Base-by-base conservation (phyloP, 53 echinoderm and acorn worm species). In the Stichopus horrens region DNA sequence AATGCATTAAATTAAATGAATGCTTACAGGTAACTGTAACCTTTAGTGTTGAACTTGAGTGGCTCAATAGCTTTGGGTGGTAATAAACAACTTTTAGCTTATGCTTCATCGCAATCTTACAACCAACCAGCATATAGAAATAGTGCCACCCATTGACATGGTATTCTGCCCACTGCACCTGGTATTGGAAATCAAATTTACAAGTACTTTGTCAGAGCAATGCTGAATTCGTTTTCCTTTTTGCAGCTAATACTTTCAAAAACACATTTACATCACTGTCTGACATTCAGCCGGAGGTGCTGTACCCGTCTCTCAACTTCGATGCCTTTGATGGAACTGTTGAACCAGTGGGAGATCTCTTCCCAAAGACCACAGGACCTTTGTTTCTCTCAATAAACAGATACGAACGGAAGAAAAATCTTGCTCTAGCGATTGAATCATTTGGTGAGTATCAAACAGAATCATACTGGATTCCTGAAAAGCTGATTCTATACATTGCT, bases 341-440 rank as follows among this genome's bases (percentile, higher is more conserved):
- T 0, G 93, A 98, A 57, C 93, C 92, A 23, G 88, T 90, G 6
- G 90, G 79, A 14, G 96, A 96, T 86, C 94, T 98, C 73, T 88
- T 95, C 37, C 99, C 99, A 7, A 55, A 53, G 37, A 90, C 89
- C 63, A 88, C 76, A 53, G 83, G 90, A 60, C 89, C 88, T 9
- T 90, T 98, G 75, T 98, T 94, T 88, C 83, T 98, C 77, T 98
- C 99, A 7, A 98, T 98, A 93, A 98, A 98, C 67, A 90, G 99
- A 51, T 98, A 94, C 83, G 99, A 98, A 75, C 93, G 96, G 77
- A 98, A 98, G 92, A 98, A 98, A 90, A 96, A 98, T 76, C 88
- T 98, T 23, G 91, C 86, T 4, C 73, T 98, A 68, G 99, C 99
- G 4, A 89, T 98, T 51, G 92, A 96, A 86, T 95, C 95, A 52